phyloP scores from a whole-genome alignment of 2,888 invertebrate species.

The Ophonus ardosiacus region DNA sequence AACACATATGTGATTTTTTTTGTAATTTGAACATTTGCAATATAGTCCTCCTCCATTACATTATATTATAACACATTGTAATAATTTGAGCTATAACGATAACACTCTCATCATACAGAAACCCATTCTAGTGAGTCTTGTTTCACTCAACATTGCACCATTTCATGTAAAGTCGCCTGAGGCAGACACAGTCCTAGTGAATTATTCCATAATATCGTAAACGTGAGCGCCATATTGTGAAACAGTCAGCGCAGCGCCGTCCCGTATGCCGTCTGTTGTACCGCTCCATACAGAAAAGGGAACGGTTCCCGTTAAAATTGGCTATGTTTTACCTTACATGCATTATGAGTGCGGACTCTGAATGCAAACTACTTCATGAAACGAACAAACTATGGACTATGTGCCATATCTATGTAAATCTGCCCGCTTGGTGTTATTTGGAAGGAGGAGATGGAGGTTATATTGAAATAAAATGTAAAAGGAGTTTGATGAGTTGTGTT shows the following conservation, averaged over 20 bases:
- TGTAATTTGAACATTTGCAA: no score
- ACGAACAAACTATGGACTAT: conserved; percentile 48
- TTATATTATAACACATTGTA: neutral
- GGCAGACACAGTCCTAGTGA: conserved; percentile 28
- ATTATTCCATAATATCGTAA: conserved; percentile 43
- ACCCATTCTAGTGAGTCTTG: neutral
- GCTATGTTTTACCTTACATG: conserved; percentile 54
- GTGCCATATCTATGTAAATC: conserved; percentile 54
- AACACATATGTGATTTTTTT: no score
- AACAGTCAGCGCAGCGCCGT: neutral
- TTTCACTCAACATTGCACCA: neutral
- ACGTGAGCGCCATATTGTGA: conserved; percentile 44
- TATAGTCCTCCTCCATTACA: no score
- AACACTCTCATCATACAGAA: neutral
- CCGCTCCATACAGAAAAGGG: conserved; percentile 12
- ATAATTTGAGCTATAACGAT: neutral
- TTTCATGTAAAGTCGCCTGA: neutral
- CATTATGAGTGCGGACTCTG: conserved; percentile 51
- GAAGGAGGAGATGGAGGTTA: conserved; percentile 10
- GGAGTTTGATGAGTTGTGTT: conserved; percentile 20
- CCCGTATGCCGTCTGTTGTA: neutral
- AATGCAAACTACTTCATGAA: conserved; percentile 56
- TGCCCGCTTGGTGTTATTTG: conserved; percentile 23
- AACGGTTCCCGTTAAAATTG: conserved; percentile 45
- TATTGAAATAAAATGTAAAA: conserved; percentile 46